These are phyloP conservation scores for Cyprinella venusta DNA, from an alignment of 2,797 vertebrate genomes.

Conservation along the genomic window DNA sequence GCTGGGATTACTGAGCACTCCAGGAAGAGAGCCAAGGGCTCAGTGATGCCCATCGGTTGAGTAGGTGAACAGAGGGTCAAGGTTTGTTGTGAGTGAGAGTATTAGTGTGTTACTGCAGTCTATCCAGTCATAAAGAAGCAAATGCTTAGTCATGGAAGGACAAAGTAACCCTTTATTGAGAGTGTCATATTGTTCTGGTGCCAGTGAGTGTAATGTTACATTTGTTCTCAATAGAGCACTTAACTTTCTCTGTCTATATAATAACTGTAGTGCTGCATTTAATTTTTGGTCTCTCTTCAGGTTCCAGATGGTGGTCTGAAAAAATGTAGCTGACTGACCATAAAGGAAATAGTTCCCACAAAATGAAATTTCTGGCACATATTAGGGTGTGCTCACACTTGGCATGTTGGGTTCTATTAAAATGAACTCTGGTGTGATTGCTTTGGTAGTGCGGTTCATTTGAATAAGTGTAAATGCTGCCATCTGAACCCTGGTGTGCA, in stretches of 20 bases:
- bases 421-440: neutral
- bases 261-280: neutral
- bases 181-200: slow-evolving; percentile 42
- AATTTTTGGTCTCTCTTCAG: slow-evolving; percentile 1
- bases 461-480: neutral
- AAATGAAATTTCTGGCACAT: neutral
- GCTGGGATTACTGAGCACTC: neutral
- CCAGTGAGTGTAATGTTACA: slow-evolving; percentile 36
- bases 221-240: slow-evolving; percentile 48
- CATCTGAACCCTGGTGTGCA: neutral
- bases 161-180: slow-evolving; percentile 19
- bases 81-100: slow-evolving; percentile 18
- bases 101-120: neutral
- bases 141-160: slow-evolving; percentile 20
- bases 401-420: neutral
- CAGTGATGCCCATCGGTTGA: slow-evolving; percentile 21
- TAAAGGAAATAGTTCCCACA: neutral
- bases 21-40: slow-evolving; percentile 19
- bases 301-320: slow-evolving; percentile 10
- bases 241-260: slow-evolving; percentile 5
- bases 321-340: neutral
- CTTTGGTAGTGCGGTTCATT: neutral
- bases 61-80: slow-evolving; percentile 22
- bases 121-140: neutral
- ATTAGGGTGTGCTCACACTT: neutral